phyloP scores from a whole-genome alignment of 1,140 invertebrate species.

The Penaeus japonicus region DNA sequence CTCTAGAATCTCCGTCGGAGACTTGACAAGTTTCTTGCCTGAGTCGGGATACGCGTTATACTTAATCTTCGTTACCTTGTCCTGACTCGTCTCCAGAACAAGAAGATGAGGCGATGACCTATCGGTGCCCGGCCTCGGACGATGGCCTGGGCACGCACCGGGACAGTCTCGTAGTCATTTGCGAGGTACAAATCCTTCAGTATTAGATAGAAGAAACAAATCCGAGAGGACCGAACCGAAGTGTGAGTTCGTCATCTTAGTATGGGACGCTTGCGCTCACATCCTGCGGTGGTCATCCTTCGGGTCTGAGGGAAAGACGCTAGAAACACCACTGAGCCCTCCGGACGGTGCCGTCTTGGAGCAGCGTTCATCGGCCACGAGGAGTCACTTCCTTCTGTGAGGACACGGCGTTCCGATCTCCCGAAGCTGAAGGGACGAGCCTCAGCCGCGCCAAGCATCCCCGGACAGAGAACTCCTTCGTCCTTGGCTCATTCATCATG shows the following conservation, averaged over 20 bases:
- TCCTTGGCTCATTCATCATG: too few species aligned
- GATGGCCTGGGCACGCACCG: background rate
- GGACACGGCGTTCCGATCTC: too few species aligned
- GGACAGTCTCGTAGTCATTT: constrained; percentile 10
- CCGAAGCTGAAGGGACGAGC: too few species aligned
- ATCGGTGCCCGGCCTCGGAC: background rate
- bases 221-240: background rate
- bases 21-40: background rate
- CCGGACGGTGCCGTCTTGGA: too few species aligned
- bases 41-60: background rate
- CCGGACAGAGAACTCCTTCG: too few species aligned
- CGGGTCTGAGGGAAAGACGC: too few species aligned
- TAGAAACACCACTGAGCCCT: too few species aligned
- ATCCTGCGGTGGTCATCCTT: too few species aligned
- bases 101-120: background rate
- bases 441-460: too few species aligned
- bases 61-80: background rate
- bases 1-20: background rate
- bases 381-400: too few species aligned
- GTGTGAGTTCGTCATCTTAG: background rate
- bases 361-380: too few species aligned
- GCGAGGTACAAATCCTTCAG: constrained; percentile 47
- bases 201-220: constrained; percentile 22
- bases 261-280: background rate
- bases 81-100: background rate